Evolutionary conservation across 2,888 invertebrate species (phyloP), one percentile per base, ranked within the genome.

Genomic region (Caenorhabditis wallacei): DNA sequence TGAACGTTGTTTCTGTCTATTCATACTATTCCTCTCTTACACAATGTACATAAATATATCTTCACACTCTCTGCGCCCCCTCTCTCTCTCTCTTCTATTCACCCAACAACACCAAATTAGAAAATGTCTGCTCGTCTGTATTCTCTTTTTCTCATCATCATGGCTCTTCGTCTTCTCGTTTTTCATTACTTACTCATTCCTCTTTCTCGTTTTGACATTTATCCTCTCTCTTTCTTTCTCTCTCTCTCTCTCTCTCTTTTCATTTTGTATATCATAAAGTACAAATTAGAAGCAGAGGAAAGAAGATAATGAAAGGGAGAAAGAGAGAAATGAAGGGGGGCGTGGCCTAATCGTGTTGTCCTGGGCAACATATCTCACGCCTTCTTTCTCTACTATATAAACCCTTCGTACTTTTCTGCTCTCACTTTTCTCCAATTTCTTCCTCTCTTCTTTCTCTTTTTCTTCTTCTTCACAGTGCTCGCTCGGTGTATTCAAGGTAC

Each of bases 81-180:
- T 7, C 35, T 56, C 24, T 56, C 35, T 35, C 5, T 35, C 5
- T 35, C 35, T 10, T 4, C 35, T 7, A 35, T 18, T 13, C 59
- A 59, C 35, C 7, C 20, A 18, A 22, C 20, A 37, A 40, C 35
- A 43, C 54, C 69, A 69, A 69, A 69, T 69, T 69, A 69, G 69
- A 56, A 69, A 54, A 43, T 24, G 43, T 63, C 40, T 37, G 40
- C 11, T 51, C 35, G 54, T 54, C 54, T 63, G 18, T 18, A 48
- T 20, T 53, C n/a, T 40, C 53, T 40, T 30, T 30, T 30, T 53
- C 24, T 63, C 63, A 40, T 30, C 30, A 30, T 30, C 40, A 40
- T 40, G 5, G 24, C 43, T 63, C 43, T 40, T 40, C 40, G 10
- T 16, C 40, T 40, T 11, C 16, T 46, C 24, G n/a, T 26, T 46